These are phyloP conservation scores for Pagetopsis macropterus DNA, from an alignment of 2,797 vertebrate species.

Conservation along the genomic window DNA sequence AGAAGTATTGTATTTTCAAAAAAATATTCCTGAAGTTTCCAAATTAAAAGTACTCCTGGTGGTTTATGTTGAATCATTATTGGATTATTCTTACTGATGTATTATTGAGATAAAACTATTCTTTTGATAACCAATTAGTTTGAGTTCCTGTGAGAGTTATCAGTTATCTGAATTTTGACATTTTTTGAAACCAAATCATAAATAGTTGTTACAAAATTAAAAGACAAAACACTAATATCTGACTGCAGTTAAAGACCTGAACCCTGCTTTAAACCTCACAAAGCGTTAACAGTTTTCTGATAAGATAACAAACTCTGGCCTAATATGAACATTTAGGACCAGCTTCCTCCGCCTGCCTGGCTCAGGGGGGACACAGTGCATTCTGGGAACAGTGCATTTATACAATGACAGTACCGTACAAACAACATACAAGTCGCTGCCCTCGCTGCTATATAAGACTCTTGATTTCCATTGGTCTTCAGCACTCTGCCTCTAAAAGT, in stretches of 20 bases:
- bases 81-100: too few relatives aligned
- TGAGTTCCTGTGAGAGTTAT: too few relatives aligned
- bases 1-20: too few relatives aligned
- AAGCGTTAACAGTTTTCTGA: background rate
- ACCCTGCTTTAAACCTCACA: too few relatives aligned
- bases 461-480: background rate
- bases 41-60: too few relatives aligned
- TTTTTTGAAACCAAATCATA: background rate
- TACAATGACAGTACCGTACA: slow-evolving; percentile 56
- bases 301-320: background rate
- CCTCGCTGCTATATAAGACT: slow-evolving; percentile 7
- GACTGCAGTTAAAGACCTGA: background rate
- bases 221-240: background rate
- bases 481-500: background rate
- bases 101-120: too few relatives aligned
- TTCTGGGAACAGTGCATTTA: slow-evolving; percentile 72
- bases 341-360: slow-evolving; percentile 2
- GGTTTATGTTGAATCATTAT: too few relatives aligned
- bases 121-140: too few relatives aligned
- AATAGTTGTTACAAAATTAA: background rate
- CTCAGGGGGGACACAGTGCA: slow-evolving; percentile 67
- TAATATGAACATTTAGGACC: background rate
- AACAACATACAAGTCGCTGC: background rate
- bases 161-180: too few relatives aligned
- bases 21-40: too few relatives aligned